Evolutionary conservation across 2,797 vertebrate genomes (phyloP).

Genomic region (Mareca penelope): DNA sequence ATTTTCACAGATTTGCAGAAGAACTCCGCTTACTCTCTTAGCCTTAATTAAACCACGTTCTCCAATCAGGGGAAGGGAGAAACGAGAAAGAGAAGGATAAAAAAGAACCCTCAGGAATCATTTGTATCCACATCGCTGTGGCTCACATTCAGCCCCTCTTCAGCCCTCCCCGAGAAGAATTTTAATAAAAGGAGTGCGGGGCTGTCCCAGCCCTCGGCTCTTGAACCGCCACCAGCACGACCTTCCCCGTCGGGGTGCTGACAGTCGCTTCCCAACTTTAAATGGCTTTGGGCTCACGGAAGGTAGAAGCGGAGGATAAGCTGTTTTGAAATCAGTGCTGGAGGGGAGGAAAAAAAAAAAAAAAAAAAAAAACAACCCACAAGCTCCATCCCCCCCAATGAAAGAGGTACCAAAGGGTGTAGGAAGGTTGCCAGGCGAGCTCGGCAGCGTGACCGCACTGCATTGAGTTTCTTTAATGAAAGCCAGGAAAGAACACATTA

Average conservation of each 20-base stretch:
- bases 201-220: not conserved
- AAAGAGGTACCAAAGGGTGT: conserved; percentile 83
- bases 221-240: not conserved
- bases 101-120: not conserved
- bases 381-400: conserved; percentile 58
- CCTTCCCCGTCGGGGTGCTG: not conserved
- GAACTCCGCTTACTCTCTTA: not conserved
- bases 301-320: conserved; percentile 1
- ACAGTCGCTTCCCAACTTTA: not conserved
- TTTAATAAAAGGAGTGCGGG: conserved; percentile 21
- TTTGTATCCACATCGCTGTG: conserved; percentile 6
- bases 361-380: conserved; percentile 24
- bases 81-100: not conserved
- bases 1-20: conserved; percentile 1
- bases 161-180: conserved; percentile 30
- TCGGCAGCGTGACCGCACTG: conserved; percentile 83
- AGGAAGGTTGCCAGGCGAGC: conserved; percentile 85
- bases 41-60: conserved; percentile 8
- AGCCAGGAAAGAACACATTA: conserved; percentile 89
- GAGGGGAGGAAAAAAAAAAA: not conserved
- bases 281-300: not conserved
- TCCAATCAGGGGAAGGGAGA: not conserved
- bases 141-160: conserved; percentile 12
- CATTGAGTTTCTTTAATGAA: conserved; percentile 88
- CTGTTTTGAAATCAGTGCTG: conserved; percentile 55